Conservation (phyloP, 2,888 invertebrate species). For the Spodoptera picta region DNA sequence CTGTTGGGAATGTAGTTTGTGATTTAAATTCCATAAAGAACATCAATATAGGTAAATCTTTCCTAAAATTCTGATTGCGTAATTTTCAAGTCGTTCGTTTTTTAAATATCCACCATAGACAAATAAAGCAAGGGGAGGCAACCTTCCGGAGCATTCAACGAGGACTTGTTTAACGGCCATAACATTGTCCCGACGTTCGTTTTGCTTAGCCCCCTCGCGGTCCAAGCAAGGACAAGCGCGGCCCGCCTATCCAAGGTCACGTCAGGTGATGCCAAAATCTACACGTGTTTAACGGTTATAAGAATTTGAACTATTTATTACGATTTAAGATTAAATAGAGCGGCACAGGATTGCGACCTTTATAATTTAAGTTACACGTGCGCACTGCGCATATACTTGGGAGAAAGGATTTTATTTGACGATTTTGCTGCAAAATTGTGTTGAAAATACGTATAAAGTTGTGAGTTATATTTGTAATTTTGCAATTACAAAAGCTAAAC, state of each 20-base stretch:
- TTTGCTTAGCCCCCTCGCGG: conserved; percentile 57
- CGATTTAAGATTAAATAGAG: conserved; percentile 32
- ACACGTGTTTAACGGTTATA: conserved; percentile 59
- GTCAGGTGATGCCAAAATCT: conserved; percentile 55
- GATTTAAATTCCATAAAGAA: too few species aligned
- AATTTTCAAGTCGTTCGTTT: conserved; percentile 31
- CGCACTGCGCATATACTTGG: not conserved
- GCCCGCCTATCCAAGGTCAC: conserved; percentile 56
- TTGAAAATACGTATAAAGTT: too few species aligned
- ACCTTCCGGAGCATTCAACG: conserved; percentile 58
- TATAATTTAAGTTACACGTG: conserved; percentile 13
- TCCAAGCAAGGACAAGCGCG: conserved; percentile 61
- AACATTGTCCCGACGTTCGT: conserved; percentile 54
- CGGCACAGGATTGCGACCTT: conserved; percentile 8
- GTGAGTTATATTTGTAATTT: too few species aligned
- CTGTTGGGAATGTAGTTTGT: too few species aligned
- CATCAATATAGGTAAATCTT: too few species aligned
- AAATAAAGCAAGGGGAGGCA: conserved; percentile 54
- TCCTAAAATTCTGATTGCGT: conserved; percentile 19
- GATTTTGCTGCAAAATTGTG: too few species aligned
- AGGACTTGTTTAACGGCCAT: conserved; percentile 63
- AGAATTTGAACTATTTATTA: conserved; percentile 24
- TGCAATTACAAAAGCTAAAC: too few species aligned
- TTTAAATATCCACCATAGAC: conserved; percentile 32
- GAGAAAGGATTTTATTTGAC: conserved; percentile 2